phyloP scores from a whole-genome alignment of 2,888 invertebrate species.

The Lasioglossum leucozonium region DNA sequence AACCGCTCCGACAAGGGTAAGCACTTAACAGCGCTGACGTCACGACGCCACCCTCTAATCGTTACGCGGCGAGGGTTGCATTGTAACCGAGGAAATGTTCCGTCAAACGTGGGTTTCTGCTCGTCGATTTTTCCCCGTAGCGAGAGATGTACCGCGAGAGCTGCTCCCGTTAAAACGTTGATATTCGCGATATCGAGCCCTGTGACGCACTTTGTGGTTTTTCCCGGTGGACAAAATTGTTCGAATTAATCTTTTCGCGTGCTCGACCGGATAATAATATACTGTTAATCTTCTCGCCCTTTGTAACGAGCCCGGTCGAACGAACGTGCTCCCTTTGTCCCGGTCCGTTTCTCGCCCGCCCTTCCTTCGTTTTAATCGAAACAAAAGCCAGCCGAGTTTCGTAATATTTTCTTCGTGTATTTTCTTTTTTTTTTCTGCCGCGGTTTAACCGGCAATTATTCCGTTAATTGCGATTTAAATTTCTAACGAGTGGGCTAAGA shows the following conservation, averaged over 20 bases:
- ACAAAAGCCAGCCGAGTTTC: not conserved
- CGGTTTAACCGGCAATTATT: slow-evolving; percentile 24
- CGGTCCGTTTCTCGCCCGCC: too few relatives aligned
- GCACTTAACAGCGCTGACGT: slow-evolving; percentile 67
- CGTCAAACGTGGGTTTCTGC: not conserved
- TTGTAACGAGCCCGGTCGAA: not conserved
- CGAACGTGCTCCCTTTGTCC: not conserved
- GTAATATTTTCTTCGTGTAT: not conserved
- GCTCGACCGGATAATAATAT: not conserved
- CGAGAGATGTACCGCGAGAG: not conserved
- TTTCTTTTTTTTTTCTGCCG: not conserved
- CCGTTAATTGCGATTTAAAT: slow-evolving; percentile 14
- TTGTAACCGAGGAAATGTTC: not conserved
- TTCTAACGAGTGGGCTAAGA: slow-evolving; percentile 22
- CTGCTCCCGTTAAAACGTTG: not conserved
- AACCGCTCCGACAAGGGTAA: slow-evolving; percentile 52
- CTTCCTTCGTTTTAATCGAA: not conserved
- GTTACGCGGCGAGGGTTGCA: slow-evolving; percentile 21
- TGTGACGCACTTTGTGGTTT: not conserved
- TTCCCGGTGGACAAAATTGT: not conserved
- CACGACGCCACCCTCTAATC: slow-evolving; percentile 55
- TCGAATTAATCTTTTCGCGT: not conserved
- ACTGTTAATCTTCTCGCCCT: not conserved
- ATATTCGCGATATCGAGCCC: not conserved
- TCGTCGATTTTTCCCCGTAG: not conserved